phyloP scores from a whole-genome alignment of 2,888 invertebrate genomes.

The Sepioteuthis lessoniana region DNA sequence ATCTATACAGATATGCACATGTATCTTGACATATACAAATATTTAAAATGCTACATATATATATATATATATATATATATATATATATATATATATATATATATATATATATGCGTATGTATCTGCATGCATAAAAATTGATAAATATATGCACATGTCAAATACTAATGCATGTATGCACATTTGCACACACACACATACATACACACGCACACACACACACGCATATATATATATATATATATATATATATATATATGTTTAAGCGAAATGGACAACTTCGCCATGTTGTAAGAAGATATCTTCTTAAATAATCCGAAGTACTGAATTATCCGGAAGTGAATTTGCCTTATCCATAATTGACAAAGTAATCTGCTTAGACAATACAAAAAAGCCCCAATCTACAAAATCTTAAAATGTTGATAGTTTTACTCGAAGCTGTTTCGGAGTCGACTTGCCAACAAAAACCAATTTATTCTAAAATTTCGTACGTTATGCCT shows the following conservation, averaged over 20 bases:
- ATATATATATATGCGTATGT: not conserved
- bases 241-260: not conserved
- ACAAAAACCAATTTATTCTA: slow-evolving; percentile 14
- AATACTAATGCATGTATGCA: too few species aligned
- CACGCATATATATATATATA: not conserved
- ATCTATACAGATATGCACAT: not conserved
- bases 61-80: not conserved
- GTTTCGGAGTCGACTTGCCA: not conserved
- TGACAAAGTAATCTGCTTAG: slow-evolving; percentile 14
- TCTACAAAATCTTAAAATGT: not conserved
- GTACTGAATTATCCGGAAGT: not conserved
- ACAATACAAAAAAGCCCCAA: slow-evolving; percentile 4
- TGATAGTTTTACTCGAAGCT: not conserved
- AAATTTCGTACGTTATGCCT: not conserved
- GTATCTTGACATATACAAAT: not conserved
- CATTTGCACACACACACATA: not conserved
- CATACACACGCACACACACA: not conserved
- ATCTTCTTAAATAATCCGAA: not conserved
- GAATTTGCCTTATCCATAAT: slow-evolving; percentile 10
- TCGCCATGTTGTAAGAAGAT: not conserved
- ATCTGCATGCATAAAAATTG: too few species aligned
- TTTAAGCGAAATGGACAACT: not conserved
- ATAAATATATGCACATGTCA: too few species aligned
- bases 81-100: not conserved
- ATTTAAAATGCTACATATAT: too few species aligned